phyloP scores from a whole-genome alignment of 1,140 invertebrate species.

The Aradophagus sp. region DNA sequence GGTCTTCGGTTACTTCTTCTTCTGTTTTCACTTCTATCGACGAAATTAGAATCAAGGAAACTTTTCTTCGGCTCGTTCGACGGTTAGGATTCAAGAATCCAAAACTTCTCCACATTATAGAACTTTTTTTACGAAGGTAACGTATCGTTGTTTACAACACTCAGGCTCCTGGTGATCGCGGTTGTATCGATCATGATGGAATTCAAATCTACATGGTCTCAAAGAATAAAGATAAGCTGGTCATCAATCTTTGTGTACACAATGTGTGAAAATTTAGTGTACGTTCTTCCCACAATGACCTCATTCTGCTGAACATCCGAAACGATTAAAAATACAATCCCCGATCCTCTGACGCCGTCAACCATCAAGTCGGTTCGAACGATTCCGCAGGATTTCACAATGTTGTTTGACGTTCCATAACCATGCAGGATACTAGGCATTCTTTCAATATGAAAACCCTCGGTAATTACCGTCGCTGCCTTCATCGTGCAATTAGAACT shows the following conservation, averaged over 20 bases:
- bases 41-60: no score
- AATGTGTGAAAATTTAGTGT: constrained; percentile 4
- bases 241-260: constrained; percentile 14
- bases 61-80: no score
- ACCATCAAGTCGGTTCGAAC: constrained; percentile 3
- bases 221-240: constrained; percentile 28
- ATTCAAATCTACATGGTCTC: no score
- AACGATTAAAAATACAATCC: constrained; percentile 9
- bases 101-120: no score
- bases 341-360: constrained; percentile 2
- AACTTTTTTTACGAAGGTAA: no score
- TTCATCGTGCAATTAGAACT: constrained; percentile 26
- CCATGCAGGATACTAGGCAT: neutral
- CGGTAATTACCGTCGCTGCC: neutral
- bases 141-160: no score
- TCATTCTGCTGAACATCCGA: constrained; percentile 11
- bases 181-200: no score
- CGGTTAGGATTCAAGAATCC: no score
- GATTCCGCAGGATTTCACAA: constrained; percentile 12
- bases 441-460: constrained; percentile 8
- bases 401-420: constrained; percentile 1
- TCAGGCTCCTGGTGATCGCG: no score
- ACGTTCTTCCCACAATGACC: constrained; percentile 6
- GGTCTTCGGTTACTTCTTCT: no score
- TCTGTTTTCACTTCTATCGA: no score